These are phyloP conservation scores for Coregonus ussuriensis DNA, from an alignment of 2,797 vertebrate genomes.

Conservation along the genomic window DNA sequence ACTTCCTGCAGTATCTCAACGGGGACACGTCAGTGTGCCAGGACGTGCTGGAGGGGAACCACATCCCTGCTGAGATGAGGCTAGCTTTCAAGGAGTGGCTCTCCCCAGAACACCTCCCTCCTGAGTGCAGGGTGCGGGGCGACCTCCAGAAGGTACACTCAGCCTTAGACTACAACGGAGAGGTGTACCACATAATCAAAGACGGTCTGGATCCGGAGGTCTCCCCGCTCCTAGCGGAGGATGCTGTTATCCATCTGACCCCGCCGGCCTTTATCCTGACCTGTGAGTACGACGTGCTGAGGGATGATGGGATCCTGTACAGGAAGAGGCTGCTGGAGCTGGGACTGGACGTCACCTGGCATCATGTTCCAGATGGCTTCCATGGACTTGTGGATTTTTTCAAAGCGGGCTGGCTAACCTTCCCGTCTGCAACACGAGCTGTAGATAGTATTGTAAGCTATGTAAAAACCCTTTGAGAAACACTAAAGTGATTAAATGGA, in stretches of 20 bases:
- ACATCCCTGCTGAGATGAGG: slow-evolving; percentile 53
- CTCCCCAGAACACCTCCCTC: slow-evolving; percentile 74
- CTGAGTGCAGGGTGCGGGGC: slow-evolving; percentile 71
- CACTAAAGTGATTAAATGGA: not conserved
- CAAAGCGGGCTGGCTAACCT: slow-evolving; percentile 35
- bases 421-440: slow-evolving; percentile 65
- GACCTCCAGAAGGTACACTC: slow-evolving; percentile 27
- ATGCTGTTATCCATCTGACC: slow-evolving; percentile 68
- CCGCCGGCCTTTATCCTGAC: slow-evolving; percentile 82
- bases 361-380: slow-evolving; percentile 80
- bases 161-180: slow-evolving; percentile 50
- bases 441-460: slow-evolving; percentile 67
- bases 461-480: slow-evolving; percentile 68
- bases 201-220: slow-evolving; percentile 49
- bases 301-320: slow-evolving; percentile 84
- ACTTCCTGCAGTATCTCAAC: slow-evolving; percentile 71
- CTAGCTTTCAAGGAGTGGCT: slow-evolving; percentile 69
- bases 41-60: slow-evolving; percentile 58
- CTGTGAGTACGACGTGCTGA: slow-evolving; percentile 82
- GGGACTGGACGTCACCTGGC: slow-evolving; percentile 78
- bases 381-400: slow-evolving; percentile 76
- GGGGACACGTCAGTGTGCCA: slow-evolving; percentile 50
- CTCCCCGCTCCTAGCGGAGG: slow-evolving; percentile 79
- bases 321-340: slow-evolving; percentile 81
- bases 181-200: slow-evolving; percentile 51